Conservation (phyloP, 2,888 invertebrate genomes). For the Mythimna ferrago region DNA sequence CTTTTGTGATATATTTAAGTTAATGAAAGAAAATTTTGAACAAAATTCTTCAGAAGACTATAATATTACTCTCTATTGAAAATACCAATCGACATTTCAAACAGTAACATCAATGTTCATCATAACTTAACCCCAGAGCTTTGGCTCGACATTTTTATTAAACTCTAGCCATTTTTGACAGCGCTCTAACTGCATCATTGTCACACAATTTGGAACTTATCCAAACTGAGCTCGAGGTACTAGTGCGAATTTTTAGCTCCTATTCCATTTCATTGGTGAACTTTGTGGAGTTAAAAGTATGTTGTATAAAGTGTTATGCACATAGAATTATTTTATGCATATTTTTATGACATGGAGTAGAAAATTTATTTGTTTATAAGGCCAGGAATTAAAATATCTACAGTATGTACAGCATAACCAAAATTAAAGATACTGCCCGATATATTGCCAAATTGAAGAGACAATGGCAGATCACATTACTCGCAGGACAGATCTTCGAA, state of each 20-base stretch:
- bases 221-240: conserved; percentile 65
- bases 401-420: too few species aligned
- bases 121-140: conserved; percentile 49
- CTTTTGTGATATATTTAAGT: too few species aligned
- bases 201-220: conserved; percentile 77
- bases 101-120: conserved; percentile 44
- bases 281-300: conserved; percentile 49
- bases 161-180: conserved; percentile 73
- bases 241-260: conserved; percentile 64
- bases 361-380: neutral
- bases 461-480: too few species aligned
- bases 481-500: too few species aligned
- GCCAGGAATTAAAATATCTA: too few species aligned
- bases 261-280: conserved; percentile 56
- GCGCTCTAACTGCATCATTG: conserved; percentile 77
- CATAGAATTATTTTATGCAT: neutral
- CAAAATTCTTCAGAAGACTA: neutral
- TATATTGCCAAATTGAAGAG: too few species aligned
- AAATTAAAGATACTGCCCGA: too few species aligned
- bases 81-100: conserved; percentile 26
- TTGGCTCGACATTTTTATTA: conserved; percentile 65
- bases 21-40: neutral
- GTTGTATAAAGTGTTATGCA: conserved; percentile 35
- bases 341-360: conserved; percentile 3
- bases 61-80: neutral